Percentiles rank a stretch among this genome's conserved stretches.
Evolutionary conservation across 2,888 invertebrate species (phyloP).

Genomic region (Trypoxylon attenuatum): DNA sequence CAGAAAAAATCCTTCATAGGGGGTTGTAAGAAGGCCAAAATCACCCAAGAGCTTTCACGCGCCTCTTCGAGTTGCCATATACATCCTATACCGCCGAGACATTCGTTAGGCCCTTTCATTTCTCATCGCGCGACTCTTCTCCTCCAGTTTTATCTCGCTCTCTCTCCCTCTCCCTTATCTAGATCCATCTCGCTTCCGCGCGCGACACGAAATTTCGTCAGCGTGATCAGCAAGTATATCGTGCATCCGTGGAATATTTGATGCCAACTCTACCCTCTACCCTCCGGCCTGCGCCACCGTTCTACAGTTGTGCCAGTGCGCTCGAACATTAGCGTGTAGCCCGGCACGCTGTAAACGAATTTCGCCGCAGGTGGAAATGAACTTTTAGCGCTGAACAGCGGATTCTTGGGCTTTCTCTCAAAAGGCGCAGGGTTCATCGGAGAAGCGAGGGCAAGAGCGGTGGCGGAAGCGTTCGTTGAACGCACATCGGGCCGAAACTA

Average conservation of each 20-base stretch:
- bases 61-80: constrained; percentile 16
- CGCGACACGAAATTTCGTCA: background rate
- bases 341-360: too few relatives aligned
- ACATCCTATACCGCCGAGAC: constrained; percentile 10
- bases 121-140: constrained; percentile 8
- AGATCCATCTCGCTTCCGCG: background rate
- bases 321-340: too few relatives aligned
- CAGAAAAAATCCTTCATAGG: constrained; percentile 30
- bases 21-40: constrained; percentile 17
- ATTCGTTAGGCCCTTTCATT: constrained; percentile 33
- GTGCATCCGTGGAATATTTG: background rate
- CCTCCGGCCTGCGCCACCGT: background rate
- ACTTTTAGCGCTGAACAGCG: background rate
- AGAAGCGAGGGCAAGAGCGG: background rate
- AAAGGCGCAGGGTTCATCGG: background rate
- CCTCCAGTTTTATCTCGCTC: too few relatives aligned
- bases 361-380: background rate
- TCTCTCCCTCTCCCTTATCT: too few relatives aligned
- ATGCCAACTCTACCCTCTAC: too few relatives aligned
- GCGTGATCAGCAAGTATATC: background rate
- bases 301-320: too few relatives aligned
- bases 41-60: constrained; percentile 13
- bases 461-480: background rate
- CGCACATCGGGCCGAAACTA: background rate
- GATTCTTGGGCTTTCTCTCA: too few relatives aligned